Base-by-base conservation (phyloP, 2,797 vertebrate genomes). In the Benthosema pterotum region DNA sequence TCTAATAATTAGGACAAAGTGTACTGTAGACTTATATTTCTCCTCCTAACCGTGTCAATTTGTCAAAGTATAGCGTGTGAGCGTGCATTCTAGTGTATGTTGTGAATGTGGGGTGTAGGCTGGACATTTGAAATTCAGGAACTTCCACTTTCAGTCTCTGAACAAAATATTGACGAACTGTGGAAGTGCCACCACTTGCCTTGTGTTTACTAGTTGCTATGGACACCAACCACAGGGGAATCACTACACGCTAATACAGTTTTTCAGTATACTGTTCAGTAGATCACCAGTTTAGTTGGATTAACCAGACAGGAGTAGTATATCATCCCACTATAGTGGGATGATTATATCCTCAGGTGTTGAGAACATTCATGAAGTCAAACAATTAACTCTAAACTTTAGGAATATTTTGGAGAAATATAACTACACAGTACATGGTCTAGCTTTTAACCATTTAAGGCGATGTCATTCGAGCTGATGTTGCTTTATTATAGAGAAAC, bases 191-290 rank as follows among this genome's bases (percentile, higher is more conserved):
- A 61, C 11, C 6, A 47, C 76, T 65, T 65, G 83, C 51, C 45
- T 6, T 54, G 59, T 88, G 77, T 88, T 87, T 78, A 69, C 72
- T 2, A 0, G 82, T 90, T 82, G 65, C 82, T 11, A 74, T 79
- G 82, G 76, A 32, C 0, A 85, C 80, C 64, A 16, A 5, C 59
- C 28, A 12, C 75, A 51, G 64, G 63, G 17, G 69, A 67, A 66
- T 22, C 22, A 6, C 57, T 7, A 32, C 70, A 58, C 66, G 62
- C 57, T 60, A 53, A 32, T 32, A 53, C 32, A 53, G 18, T 25
- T 25, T 25, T 25, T 25, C 22, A 25, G 22, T 25, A 38, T 38
- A 38, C 32, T 38, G 8, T 32, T 38, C 32, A 38, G 32, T 32
- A 32, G 7, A 32, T 7, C 32, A 1, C 6, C 6, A 7, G 28